Evolutionary conservation across 2,113 vertebrate genomes (phyloP).

Genomic region (Elephantulus edwardii): DNA sequence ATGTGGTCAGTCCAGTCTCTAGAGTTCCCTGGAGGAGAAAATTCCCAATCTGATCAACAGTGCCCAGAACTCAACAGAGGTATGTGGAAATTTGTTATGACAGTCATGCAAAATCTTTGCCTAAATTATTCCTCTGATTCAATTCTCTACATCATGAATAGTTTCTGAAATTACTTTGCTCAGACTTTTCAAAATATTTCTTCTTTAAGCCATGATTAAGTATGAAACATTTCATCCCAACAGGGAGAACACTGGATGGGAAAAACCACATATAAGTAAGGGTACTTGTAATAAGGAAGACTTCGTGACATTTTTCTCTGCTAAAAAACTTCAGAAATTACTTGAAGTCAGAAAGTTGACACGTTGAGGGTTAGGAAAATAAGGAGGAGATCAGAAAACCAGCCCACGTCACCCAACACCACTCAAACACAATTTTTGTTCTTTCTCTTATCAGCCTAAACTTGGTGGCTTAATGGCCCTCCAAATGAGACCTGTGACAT

Average conservation of each 20-base stretch:
- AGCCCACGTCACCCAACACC: neutral
- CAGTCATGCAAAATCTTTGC: neutral
- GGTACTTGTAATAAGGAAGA: neutral
- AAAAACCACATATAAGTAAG: neutral
- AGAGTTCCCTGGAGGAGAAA: neutral
- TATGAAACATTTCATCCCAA: slow-evolving; percentile 3
- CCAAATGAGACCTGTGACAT: neutral
- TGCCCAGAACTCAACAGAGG: neutral
- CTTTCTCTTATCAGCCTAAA: neutral
- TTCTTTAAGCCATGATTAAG: slow-evolving; percentile 20
- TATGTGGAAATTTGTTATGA: neutral
- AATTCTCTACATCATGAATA: neutral
- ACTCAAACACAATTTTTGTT: neutral
- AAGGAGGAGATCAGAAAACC: fast-evolving
- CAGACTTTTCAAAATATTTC: slow-evolving; percentile 25
- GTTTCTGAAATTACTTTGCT: neutral
- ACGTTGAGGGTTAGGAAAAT: neutral
- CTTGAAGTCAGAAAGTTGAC: neutral
- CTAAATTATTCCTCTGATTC: neutral
- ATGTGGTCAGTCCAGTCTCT: neutral
- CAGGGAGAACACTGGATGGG: neutral
- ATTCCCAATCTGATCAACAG: neutral
- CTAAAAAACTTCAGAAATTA: neutral
- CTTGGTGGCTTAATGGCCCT: neutral
- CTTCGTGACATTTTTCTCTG: neutral